Evolutionary conservation across 2,888 invertebrate genomes (phyloP).

Genomic region (Eupithecia exiguata): DNA sequence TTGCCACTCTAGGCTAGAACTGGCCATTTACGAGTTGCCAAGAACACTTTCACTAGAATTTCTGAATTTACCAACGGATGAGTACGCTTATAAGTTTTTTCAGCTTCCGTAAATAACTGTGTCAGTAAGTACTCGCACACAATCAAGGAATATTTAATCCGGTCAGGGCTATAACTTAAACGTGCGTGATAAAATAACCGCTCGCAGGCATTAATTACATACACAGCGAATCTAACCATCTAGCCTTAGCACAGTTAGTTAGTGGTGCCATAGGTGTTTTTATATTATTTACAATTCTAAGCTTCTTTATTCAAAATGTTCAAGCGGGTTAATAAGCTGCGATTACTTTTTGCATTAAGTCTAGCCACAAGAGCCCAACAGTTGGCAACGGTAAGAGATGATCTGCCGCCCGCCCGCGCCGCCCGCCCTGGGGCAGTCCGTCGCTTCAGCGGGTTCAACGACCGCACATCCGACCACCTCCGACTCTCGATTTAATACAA

Average conservation of each 20-base stretch:
- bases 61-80: background rate
- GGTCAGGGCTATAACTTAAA: slow-evolving; percentile 15
- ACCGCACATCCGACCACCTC: slow-evolving; percentile 55
- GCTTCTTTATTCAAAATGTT: background rate
- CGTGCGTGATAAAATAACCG: slow-evolving; percentile 23
- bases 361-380: slow-evolving; percentile 26
- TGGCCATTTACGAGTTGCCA: slow-evolving; percentile 16
- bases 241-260: slow-evolving; percentile 3
- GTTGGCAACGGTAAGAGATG: slow-evolving; percentile 33
- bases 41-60: slow-evolving; percentile 8
- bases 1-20: slow-evolving; percentile 22
- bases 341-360: background rate
- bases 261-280: slow-evolving; percentile 17
- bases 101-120: background rate
- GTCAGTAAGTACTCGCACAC: background rate
- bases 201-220: slow-evolving; percentile 18
- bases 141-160: background rate
- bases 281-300: background rate
- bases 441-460: slow-evolving; percentile 62
- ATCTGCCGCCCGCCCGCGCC: slow-evolving; percentile 51
- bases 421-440: slow-evolving; percentile 58
- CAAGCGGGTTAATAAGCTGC: background rate
- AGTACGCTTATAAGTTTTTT: background rate
- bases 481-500: slow-evolving; percentile 56
- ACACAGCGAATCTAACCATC: slow-evolving; percentile 17